Conservation (phyloP, 2,113 vertebrate genomes). For the Zapus hudsonius region DNA sequence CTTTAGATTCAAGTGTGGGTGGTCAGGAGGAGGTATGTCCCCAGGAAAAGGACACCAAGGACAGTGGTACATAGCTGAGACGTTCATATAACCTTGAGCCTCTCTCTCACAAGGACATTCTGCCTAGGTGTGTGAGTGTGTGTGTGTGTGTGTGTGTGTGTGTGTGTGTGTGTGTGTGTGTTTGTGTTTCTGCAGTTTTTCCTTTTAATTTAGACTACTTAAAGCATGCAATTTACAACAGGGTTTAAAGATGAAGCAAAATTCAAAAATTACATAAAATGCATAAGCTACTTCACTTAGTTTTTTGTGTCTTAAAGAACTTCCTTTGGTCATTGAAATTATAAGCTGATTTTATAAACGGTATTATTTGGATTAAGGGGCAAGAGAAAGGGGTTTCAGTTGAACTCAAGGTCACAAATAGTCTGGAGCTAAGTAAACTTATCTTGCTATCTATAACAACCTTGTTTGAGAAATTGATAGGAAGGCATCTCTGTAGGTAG, state of each 20-base stretch:
- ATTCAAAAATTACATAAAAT: not conserved
- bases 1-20: no score
- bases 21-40: no score
- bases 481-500: not conserved
- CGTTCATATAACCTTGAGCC: no score
- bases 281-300: accelerated
- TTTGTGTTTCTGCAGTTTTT: no score
- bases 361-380: not conserved
- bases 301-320: not conserved
- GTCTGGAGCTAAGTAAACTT: not conserved
- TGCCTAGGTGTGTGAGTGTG: no score
- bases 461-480: not conserved
- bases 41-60: no score
- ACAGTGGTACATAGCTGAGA: no score
- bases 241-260: not conserved
- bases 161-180: no score
- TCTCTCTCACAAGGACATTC: no score
- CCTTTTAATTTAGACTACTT: no score
- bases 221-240: not conserved
- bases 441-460: no score
- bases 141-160: no score
- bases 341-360: not conserved
- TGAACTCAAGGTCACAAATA: not conserved
- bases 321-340: not conserved
- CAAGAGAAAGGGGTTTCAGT: not conserved